phyloP scores from a whole-genome alignment of 2,888 invertebrate genomes.

The Stomorhina lunata region DNA sequence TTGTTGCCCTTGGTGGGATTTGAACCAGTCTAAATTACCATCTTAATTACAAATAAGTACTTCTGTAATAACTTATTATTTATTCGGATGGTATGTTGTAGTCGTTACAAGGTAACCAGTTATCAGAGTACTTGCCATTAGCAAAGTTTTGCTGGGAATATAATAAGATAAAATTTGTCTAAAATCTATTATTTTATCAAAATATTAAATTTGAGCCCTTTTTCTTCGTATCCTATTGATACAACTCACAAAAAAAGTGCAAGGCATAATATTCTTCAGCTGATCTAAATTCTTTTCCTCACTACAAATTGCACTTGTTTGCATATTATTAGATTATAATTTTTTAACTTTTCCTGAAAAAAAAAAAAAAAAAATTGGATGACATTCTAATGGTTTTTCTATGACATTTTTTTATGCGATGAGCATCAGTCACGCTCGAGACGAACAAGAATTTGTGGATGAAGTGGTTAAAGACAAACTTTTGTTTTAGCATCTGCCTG shows the following conservation, averaged over 20 bases:
- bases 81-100: too few relatives aligned
- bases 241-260: neutral
- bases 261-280: neutral
- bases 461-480: conserved; percentile 18
- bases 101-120: too few relatives aligned
- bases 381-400: neutral
- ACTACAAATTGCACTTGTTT: conserved; percentile 1
- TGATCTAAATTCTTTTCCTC: conserved; percentile 8
- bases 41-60: too few relatives aligned
- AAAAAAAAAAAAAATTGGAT: neutral
- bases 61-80: too few relatives aligned
- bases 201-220: neutral
- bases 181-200: neutral
- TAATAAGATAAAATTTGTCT: too few relatives aligned
- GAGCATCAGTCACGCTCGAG: neutral
- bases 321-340: neutral
- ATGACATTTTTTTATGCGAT: neutral
- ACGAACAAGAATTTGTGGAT: neutral
- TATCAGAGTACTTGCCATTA: too few relatives aligned
- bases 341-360: too few relatives aligned
- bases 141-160: too few relatives aligned
- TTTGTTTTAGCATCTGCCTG: neutral
- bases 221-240: neutral
- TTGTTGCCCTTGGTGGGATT: too few relatives aligned
- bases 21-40: too few relatives aligned